A percentile compares a stretch with the other conserved stretches of the same genome.
Evolutionary conservation across 2,113 vertebrate species (phyloP).

Genomic region (Bos taurus): DNA sequence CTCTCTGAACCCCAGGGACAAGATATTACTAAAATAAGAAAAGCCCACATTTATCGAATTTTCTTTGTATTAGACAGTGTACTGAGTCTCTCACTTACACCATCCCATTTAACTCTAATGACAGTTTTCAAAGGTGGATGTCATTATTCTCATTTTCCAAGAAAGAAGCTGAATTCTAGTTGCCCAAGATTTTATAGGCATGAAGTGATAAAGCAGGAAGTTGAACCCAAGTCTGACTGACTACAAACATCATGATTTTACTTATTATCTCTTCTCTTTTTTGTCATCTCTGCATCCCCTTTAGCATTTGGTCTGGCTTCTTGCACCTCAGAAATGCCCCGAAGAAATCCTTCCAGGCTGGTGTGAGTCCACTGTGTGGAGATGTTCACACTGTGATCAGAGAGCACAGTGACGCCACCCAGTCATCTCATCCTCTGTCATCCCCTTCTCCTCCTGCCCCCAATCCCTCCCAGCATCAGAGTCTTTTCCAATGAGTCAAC

Average conservation of each 20-base stretch:
- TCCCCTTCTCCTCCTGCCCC: too few species aligned
- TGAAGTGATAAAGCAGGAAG: background rate
- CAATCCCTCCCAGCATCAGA: too few species aligned
- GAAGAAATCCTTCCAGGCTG: background rate
- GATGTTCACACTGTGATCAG: background rate
- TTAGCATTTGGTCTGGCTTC: background rate
- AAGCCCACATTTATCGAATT: background rate
- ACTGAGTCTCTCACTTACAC: background rate
- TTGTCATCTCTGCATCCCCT: background rate
- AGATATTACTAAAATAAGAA: accelerated
- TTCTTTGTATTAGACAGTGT: background rate
- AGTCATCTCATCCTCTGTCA: too few species aligned
- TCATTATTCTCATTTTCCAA: background rate
- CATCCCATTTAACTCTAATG: background rate
- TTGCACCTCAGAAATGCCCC: background rate
- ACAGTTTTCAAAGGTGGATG: background rate
- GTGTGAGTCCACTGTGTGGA: background rate
- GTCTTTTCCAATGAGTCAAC: too few species aligned
- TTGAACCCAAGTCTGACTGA: background rate
- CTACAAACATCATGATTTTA: background rate
- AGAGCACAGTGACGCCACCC: background rate
- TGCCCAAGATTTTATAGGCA: background rate
- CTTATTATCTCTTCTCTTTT: background rate
- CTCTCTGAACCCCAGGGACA: background rate
- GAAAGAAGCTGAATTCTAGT: background rate